Evolutionary conservation across 2,113 vertebrate genomes (phyloP).

Genomic region (Cynoglossus semilaevis): DNA sequence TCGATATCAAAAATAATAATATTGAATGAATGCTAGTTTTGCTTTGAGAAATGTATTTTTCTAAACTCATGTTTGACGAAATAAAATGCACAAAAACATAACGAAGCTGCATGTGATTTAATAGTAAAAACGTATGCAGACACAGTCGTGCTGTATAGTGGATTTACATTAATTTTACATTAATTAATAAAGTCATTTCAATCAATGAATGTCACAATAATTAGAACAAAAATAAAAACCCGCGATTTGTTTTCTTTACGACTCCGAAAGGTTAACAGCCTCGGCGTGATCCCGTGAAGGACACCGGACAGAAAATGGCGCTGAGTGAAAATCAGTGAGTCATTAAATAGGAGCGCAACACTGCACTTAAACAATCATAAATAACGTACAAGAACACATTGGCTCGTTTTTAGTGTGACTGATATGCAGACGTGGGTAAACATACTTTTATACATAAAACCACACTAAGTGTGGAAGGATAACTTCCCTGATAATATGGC

Average conservation of each 20-base stretch:
- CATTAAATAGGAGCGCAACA: background rate
- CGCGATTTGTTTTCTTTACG: background rate
- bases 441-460: too few relatives aligned
- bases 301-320: constrained; percentile 49
- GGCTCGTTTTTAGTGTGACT: background rate
- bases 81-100: too few relatives aligned
- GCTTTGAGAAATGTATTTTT: too few relatives aligned
- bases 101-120: too few relatives aligned
- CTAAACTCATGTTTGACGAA: too few relatives aligned
- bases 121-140: too few relatives aligned
- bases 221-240: background rate
- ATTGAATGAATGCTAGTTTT: too few relatives aligned
- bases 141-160: too few relatives aligned
- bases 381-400: background rate
- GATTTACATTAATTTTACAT: too few relatives aligned
- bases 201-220: background rate
- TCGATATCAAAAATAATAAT: too few relatives aligned
- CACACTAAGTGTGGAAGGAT: too few relatives aligned
- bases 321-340: background rate
- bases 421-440: background rate
- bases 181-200: background rate
- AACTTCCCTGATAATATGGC: too few relatives aligned
- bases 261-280: background rate
- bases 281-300: constrained; percentile 18
- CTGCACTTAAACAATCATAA: background rate